phyloP scores from a whole-genome alignment of 2,113 vertebrate genomes.

The Gopherus flavomarginatus region DNA sequence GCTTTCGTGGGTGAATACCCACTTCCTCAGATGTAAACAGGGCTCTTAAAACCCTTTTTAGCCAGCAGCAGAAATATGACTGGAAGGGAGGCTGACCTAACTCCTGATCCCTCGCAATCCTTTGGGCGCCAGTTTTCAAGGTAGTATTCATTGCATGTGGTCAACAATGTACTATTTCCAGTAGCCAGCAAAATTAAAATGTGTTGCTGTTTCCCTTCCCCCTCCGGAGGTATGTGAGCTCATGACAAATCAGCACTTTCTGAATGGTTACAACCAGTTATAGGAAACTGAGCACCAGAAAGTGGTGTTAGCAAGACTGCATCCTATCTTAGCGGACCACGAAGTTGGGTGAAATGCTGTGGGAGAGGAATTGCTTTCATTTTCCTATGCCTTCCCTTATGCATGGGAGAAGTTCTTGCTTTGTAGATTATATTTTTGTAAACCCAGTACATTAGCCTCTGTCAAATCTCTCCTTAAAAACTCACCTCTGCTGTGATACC shows the following conservation, averaged over 20 bases:
- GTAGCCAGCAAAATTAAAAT: neutral
- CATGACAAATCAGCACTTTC: neutral
- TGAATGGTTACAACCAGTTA: neutral
- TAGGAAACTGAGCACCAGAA: slow-evolving; percentile 36
- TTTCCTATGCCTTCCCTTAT: slow-evolving; percentile 2
- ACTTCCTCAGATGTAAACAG: no score
- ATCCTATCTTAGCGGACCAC: neutral
- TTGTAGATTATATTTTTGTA: neutral
- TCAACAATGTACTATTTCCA: neutral
- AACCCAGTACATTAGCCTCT: neutral
- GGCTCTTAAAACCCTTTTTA: slow-evolving; percentile 6
- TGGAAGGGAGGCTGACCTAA: neutral
- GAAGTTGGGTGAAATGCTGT: neutral
- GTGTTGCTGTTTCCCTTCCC: neutral
- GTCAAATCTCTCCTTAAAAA: neutral
- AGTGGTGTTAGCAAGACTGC: neutral
- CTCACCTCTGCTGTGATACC: neutral
- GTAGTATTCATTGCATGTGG: neutral
- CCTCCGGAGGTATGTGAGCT: neutral
- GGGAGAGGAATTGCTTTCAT: slow-evolving; percentile 33
- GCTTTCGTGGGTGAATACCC: no score
- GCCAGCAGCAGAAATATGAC: neutral
- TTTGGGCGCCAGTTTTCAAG: neutral
- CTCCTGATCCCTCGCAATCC: neutral
- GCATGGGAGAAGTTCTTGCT: neutral